These are phyloP conservation scores for Ormyrus labotus DNA, from an alignment of 2,888 invertebrate genomes.

Conservation along the genomic window DNA sequence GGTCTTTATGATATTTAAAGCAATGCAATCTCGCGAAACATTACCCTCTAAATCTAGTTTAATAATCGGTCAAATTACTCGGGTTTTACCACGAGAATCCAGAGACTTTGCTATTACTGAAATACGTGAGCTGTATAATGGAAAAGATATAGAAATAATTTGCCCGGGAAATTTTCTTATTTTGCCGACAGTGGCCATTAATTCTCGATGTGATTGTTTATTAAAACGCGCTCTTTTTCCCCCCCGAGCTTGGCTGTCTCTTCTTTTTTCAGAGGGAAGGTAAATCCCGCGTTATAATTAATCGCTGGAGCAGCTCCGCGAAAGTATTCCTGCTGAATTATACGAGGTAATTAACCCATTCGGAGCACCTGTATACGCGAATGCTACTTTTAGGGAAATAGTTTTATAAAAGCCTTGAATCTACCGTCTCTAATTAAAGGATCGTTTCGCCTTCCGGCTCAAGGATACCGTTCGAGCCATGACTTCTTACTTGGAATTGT, in stretches of 20 bases:
- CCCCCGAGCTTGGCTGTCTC: not conserved
- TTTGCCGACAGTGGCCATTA: not conserved
- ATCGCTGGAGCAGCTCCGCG: constrained; percentile 27
- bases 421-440: constrained; percentile 47
- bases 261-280: not conserved
- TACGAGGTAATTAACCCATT: constrained; percentile 58
- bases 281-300: constrained; percentile 53
- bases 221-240: constrained; percentile 25
- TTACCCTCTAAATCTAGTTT: constrained; percentile 4
- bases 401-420: constrained; percentile 55
- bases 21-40: no score
- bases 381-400: constrained; percentile 45
- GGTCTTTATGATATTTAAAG: no score
- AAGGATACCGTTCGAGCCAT: constrained; percentile 11
- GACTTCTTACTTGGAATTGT: constrained; percentile 25
- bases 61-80: no score
- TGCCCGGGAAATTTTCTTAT: not conserved
- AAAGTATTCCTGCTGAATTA: constrained; percentile 55
- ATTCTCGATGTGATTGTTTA: constrained; percentile 20
- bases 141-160: not conserved
- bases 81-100: not conserved
- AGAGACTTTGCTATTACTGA: not conserved
- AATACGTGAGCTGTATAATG: no score
- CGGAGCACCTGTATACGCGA: constrained; percentile 57
- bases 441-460: constrained; percentile 33